Evolutionary conservation across 35 echinoderm and acorn worm genomes (phyloP), one percentile per base, ranked within the genome.

Genomic region (Hemicentrotus pulcherrimus): DNA sequence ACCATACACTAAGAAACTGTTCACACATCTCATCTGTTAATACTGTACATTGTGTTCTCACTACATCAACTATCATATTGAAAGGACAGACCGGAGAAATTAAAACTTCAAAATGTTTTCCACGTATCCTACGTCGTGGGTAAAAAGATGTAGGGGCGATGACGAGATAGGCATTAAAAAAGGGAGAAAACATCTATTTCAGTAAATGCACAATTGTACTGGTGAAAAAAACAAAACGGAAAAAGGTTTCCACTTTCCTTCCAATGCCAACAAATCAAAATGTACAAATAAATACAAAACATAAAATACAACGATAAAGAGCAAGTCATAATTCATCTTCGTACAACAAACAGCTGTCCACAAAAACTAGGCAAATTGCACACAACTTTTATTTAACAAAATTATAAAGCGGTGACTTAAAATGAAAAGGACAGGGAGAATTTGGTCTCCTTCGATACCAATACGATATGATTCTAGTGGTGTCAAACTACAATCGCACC

Each of bases 1-100:
- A 90, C 88, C 88, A 47, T 90, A 90, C 88, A 90, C 88, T 45
- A 90, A 90, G 88, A 90, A 90, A 90, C 65, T 11, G 88, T 90
- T 90, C 32, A 90, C 88, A 90, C 46, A 78, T 90, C 88, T 90
- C 88, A 45, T 90, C 88, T 90, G 32, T 90, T 90, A 90, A 90
- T 90, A 90, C 88, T 90, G 88, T 90, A 90, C 88, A 90, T 35
- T 90, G 88, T 90, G 88, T 33, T 90, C 46, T 47, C 12, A 90
- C 88, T 90, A 45, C 46, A 33, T 86, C 10, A 11, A 78, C 22
- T 78, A 78, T 78, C 65, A 28, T 78, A 78, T 78, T 78, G 0
- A 22, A 71, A 71, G 61, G 61, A 71, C 65, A 78, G 24, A 78
- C 65, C 19, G 65, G 65, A 78, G 19, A 55, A 55, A 28, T 28